Base-by-base conservation (phyloP, 1,140 invertebrate species). In the Nixonia krombeini region DNA sequence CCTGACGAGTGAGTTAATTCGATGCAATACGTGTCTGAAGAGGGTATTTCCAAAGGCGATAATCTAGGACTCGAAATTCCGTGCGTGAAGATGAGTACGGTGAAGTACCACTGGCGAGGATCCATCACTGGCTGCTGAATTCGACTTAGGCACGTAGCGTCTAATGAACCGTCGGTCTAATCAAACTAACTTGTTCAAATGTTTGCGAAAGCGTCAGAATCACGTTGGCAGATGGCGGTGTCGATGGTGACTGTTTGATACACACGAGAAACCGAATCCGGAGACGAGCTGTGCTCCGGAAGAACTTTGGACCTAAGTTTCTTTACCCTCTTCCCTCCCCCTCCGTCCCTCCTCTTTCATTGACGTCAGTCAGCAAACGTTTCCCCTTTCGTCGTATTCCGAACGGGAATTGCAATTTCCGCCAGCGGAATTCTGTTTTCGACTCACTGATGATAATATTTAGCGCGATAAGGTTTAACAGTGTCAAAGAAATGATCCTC, bases 101-200 rank as follows among this genome's bases (percentile, higher is more conserved):
- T n/a, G n/a, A n/a, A n/a, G n/a, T n/a, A n/a, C n/a, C n/a, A n/a
- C n/a, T n/a, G n/a, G n/a, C n/a, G n/a, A n/a, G n/a, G n/a, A n/a
- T n/a, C n/a, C n/a, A n/a, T n/a, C n/a, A n/a, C 28, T n/a, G 17
- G 16, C 10, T 26, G 9, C 8, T 25, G 18, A 16, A 46, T 23
- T 10, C 46, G 16, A 41, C 31, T 26, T 50, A 29, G 40, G 40
- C 44, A 61, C 41, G 49, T 57, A 47, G 67, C 69, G 58, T 67
- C 50, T 66, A 75, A 70, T 69, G 70, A 72, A 73, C 46, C 59
- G 61, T 72, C 70, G 67, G 73, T 72, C 68, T 75, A 63, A 76
- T 79, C 69, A 76, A 72, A 75, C 70, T 58, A 62, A 72, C 51
- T 73, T 45, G 66, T 69, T 55, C 63, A 68, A 77, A 73, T 77